Percentiles rank a stretch among this genome's conserved stretches.
phyloP scores from a whole-genome alignment of 2,797 vertebrate genomes.

The Phataginus tricuspis region DNA sequence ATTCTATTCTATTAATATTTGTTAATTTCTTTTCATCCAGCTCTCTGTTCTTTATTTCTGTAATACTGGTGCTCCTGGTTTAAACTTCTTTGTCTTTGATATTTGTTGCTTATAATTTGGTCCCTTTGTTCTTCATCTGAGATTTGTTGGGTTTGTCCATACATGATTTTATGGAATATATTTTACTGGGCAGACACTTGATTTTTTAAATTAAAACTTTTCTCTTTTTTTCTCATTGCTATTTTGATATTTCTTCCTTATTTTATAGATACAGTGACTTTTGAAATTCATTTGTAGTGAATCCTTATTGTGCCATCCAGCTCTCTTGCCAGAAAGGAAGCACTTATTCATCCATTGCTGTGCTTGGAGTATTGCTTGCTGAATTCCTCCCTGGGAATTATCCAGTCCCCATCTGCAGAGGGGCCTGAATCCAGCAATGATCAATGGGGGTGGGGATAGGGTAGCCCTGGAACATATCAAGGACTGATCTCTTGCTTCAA shows the following conservation, averaged over 20 bases:
- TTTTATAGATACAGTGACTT: not conserved
- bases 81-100: not conserved
- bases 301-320: not conserved
- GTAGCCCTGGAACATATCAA: not conserved
- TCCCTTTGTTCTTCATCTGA: not conserved
- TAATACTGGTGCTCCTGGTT: not conserved
- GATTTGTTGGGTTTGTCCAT: not conserved
- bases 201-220: not conserved
- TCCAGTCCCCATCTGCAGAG: fast-evolving
- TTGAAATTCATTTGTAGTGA: not conserved
- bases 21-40: not conserved
- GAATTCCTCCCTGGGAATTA: not conserved
- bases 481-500: not conserved
- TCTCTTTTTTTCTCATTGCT: not conserved
- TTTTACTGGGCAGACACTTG: slow-evolving; percentile 11
- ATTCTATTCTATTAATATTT: slow-evolving; percentile 5
- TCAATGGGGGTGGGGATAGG: fast-evolving
- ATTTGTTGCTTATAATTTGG: not conserved
- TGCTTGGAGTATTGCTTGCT: not conserved
- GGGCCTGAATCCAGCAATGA: not conserved
- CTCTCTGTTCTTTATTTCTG: not conserved
- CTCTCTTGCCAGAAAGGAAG: fast-evolving
- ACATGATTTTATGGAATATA: not conserved
- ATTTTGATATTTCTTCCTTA: slow-evolving; percentile 14
- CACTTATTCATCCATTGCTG: not conserved